Evolutionary conservation across 2,113 vertebrate species (phyloP).

Genomic region (Antigone vipio): DNA sequence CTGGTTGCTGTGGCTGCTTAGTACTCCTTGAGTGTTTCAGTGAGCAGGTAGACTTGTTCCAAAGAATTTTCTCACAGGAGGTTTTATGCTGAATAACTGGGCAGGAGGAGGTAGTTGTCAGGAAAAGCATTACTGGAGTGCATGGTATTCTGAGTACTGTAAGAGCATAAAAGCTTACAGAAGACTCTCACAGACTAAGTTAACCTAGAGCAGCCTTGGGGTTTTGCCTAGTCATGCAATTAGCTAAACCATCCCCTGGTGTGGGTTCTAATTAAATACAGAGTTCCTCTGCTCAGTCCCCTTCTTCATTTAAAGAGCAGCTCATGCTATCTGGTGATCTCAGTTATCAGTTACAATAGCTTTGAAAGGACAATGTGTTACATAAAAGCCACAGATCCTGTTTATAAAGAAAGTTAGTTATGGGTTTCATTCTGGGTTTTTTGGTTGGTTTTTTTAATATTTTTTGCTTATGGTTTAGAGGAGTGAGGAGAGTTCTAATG

Average conservation of each 20-base stretch:
- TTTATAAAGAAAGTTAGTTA: neutral
- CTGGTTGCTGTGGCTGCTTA: neutral
- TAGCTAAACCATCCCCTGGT: neutral
- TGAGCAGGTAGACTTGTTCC: neutral
- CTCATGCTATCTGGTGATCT: fast-evolving
- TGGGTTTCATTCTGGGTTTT: too few relatives aligned
- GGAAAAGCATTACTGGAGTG: neutral
- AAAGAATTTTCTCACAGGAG: neutral
- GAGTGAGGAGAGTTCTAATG: neutral
- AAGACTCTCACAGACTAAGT: neutral
- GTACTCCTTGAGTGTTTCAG: neutral
- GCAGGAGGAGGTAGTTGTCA: neutral
- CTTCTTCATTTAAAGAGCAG: neutral
- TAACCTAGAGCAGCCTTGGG: neutral
- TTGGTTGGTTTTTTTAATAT: too few relatives aligned
- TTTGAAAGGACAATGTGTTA: neutral
- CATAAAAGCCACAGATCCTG: neutral
- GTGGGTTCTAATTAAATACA: neutral
- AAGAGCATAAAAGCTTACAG: neutral
- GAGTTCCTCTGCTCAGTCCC: neutral
- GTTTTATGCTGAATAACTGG: neutral
- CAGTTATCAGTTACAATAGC: fast-evolving
- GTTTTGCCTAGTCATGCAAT: neutral
- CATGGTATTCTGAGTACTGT: neutral
- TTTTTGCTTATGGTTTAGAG: neutral